A percentile compares a stretch with the other conserved stretches of the same genome.
Evolutionary conservation across 2,888 invertebrate genomes (phyloP).

Genomic region (Galerucella calmariensis): DNA sequence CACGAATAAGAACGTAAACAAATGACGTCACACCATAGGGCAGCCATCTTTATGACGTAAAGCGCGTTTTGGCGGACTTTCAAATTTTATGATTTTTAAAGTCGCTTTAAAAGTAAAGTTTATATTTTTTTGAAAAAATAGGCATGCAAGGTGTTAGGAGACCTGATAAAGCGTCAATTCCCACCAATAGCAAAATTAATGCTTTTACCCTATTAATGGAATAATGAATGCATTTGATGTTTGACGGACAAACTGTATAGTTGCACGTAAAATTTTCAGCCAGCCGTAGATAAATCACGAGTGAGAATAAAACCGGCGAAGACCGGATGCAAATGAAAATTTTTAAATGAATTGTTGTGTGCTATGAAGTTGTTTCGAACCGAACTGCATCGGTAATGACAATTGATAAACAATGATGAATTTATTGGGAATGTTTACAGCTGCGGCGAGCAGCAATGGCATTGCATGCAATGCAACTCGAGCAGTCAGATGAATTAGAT

Average conservation of each 20-base stretch:
- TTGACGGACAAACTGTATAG: neutral
- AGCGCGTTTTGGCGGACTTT: no score
- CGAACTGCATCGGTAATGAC: conserved; percentile 13
- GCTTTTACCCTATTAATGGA: no score
- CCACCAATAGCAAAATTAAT: no score
- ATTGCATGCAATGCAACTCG: conserved; percentile 33
- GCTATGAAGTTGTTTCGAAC: conserved; percentile 13
- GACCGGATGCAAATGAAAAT: conserved; percentile 12
- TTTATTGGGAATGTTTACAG: conserved; percentile 34
- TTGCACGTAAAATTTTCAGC: neutral
- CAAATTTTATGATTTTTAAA: no score
- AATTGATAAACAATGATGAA: conserved; percentile 24
- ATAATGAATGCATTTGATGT: no score
- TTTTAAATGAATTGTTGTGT: conserved; percentile 29
- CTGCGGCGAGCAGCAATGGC: conserved; percentile 9
- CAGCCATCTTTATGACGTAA: no score
- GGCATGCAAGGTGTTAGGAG: no score
- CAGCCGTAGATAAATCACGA: conserved; percentile 1
- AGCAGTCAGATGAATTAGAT: conserved; percentile 38
- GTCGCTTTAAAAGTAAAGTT: no score
- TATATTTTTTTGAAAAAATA: no score
- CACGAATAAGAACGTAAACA: no score
- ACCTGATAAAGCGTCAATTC: no score
- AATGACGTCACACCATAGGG: no score
- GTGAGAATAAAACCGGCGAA: neutral